These are phyloP conservation scores for Fulmarus glacialis DNA, from an alignment of 2,113 vertebrate species.

Conservation along the genomic window DNA sequence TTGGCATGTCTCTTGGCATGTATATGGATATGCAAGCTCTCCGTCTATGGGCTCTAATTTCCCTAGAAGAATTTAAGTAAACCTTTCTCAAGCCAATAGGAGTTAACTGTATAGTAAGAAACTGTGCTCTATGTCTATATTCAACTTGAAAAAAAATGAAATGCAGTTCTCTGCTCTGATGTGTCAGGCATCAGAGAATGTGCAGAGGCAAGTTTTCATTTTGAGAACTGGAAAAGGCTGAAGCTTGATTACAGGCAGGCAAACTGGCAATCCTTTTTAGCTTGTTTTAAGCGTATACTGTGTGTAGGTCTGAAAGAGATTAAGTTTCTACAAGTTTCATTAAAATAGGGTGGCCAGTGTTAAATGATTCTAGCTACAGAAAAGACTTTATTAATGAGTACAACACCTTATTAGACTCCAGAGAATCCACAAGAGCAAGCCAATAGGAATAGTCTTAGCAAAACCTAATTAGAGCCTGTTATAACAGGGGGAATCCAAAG, in stretches of 20 bases:
- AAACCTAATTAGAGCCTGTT: neutral
- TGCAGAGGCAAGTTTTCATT: neutral
- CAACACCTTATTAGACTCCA: neutral
- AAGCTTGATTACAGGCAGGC: neutral
- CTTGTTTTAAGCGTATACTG: neutral
- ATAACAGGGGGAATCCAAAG: neutral
- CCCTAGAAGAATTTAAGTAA: conserved; percentile 48
- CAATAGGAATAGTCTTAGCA: neutral
- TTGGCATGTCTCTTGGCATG: conserved; percentile 53
- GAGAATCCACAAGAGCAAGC: neutral
- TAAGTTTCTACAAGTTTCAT: neutral
- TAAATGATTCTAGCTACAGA: neutral
- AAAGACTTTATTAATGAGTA: neutral
- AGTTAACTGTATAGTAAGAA: neutral
- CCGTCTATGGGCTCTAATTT: conserved; percentile 24
- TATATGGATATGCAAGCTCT: neutral
- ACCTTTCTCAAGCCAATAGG: conserved; percentile 20
- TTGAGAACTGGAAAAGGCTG: neutral
- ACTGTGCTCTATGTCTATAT: neutral
- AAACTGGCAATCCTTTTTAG: neutral
- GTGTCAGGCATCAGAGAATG: neutral
- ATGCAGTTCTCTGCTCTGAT: neutral
- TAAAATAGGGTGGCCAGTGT: neutral
- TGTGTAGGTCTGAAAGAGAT: neutral
- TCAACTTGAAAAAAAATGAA: conserved; percentile 14